Base-by-base conservation (phyloP, 2,888 invertebrate species). In the Sericinus montela region DNA sequence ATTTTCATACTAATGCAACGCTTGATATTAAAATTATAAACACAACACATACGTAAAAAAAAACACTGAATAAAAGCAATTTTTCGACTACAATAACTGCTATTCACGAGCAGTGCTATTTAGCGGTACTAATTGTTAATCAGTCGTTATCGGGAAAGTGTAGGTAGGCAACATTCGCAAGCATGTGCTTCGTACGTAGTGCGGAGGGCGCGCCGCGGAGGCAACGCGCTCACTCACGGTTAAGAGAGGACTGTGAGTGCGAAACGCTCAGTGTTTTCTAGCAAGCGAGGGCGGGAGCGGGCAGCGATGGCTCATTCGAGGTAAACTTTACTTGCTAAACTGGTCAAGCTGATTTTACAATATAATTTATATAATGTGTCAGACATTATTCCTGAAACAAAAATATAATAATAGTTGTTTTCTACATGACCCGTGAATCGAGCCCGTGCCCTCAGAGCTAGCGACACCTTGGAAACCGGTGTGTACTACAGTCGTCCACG, bases 191-290 rank as follows among this genome's bases (percentile, higher is more conserved):
- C 73, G 66, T 71, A 71, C 69, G 74, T 69, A 66, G 59, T 59
- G 70, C 68, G 66, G 68, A 70, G 77, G 75, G 80, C 80, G 75
- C 80, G 80, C 83, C 82, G 82, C 80, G 69, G 69, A 81, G 73
- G 83, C 85, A 81, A 82, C 86, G 83, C 84, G 82, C 87, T 85
- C 86, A 77, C 75, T 82, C 80, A 83, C 84, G 85, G 86, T 76
- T 82, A 72, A 72, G 70, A 74, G 82, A 77, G 78, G 69, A 87
- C 87, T 87, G 86, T 80, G 57, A 76, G 73, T 75, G 72, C 60
- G 72, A 59, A 55, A 61, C 66, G 74, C 67, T 58, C 45, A 49
- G 51, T 9, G 29, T 29, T 57, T 49, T 68, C 71, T 71, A 54
- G 50, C 51, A 45, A 47, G 53, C 19, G 19, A 19, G 19, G 5